phyloP scores from a whole-genome alignment of 2,888 invertebrate genomes.

The Campopleginae sp. region DNA sequence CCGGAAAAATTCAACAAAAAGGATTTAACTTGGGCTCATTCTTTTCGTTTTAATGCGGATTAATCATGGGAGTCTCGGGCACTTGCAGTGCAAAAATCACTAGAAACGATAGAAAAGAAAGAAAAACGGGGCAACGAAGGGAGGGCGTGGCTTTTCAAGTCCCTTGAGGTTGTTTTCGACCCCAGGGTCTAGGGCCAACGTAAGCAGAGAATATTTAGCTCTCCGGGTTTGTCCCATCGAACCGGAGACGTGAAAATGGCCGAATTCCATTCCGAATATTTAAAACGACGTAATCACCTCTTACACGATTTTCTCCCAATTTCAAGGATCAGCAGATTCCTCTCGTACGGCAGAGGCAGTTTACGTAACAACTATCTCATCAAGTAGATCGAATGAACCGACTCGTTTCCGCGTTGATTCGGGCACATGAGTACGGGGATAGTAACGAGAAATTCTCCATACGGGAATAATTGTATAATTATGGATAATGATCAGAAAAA shows the following conservation, averaged over 20 bases:
- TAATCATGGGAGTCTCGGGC: no score
- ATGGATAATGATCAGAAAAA: not conserved
- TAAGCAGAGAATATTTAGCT: no score
- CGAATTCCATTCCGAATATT: not conserved
- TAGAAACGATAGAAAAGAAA: no score
- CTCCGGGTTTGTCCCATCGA: not conserved
- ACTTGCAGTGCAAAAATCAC: no score
- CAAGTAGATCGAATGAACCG: not conserved
- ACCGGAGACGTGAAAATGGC: not conserved
- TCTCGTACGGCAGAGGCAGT: not conserved
- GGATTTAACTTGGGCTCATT: no score
- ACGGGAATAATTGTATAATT: not conserved
- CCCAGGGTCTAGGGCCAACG: no score
- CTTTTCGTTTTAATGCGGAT: no score
- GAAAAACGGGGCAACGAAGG: no score
- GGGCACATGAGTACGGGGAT: not conserved
- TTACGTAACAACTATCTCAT: not conserved
- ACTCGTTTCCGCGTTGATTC: constrained; percentile 1
- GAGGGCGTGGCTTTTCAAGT: no score
- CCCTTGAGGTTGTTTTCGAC: no score
- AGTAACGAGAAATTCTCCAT: not conserved
- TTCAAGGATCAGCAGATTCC: not conserved
- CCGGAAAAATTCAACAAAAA: no score
- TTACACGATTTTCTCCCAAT: not conserved
- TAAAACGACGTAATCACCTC: not conserved